These are phyloP conservation scores for Bostrychus sinensis DNA, from an alignment of 2,113 vertebrate genomes.

Conservation along the genomic window DNA sequence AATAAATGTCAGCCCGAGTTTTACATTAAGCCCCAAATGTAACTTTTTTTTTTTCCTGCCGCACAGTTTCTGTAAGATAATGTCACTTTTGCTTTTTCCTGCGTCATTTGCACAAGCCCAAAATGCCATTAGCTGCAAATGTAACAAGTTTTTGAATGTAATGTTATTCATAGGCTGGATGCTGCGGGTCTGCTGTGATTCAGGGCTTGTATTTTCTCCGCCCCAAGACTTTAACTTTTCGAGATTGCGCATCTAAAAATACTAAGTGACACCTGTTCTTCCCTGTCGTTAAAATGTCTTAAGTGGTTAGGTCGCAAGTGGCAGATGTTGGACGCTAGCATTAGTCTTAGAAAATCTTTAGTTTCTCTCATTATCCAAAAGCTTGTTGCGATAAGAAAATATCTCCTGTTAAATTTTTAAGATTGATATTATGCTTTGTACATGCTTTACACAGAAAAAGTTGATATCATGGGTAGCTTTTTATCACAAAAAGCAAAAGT, in stretches of 20 bases:
- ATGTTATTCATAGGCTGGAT: not conserved
- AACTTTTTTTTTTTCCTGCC: constrained; percentile 38
- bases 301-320: too few relatives aligned
- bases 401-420: too few relatives aligned
- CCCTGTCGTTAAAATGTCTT: too few relatives aligned
- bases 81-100: constrained; percentile 28
- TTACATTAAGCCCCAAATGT: constrained; percentile 67
- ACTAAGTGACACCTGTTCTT: not conserved
- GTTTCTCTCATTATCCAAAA: too few relatives aligned
- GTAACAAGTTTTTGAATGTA: constrained; percentile 24
- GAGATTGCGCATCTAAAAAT: not conserved
- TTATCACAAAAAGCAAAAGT: too few relatives aligned
- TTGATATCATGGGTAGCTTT: too few relatives aligned
- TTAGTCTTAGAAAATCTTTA: too few relatives aligned
- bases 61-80: constrained; percentile 46
- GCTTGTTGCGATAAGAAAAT: too few relatives aligned
- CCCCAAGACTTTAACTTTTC: not conserved
- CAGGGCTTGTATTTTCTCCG: not conserved
- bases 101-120: constrained; percentile 2
- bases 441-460: too few relatives aligned
- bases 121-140: constrained; percentile 12
- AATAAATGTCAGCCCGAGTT: constrained; percentile 81
- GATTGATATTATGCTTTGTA: too few relatives aligned
- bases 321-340: too few relatives aligned
- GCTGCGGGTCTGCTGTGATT: not conserved